Base-by-base conservation (phyloP, 2,888 invertebrate species). In the Lasioglossum villosulum region DNA sequence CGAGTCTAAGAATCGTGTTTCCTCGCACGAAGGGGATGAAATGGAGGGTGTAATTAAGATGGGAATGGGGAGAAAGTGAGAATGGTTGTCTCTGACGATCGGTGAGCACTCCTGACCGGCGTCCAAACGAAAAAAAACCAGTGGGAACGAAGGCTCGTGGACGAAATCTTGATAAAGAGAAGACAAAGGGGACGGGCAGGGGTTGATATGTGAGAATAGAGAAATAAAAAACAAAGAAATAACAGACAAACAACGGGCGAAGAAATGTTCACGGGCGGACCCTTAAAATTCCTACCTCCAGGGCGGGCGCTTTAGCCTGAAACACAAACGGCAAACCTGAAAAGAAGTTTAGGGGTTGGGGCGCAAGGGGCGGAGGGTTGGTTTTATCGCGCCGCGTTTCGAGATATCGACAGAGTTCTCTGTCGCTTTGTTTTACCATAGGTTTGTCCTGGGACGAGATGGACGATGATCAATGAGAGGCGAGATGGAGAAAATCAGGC, bases 251-350 rank as follows among this genome's bases (percentile, higher is more conserved):
- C 84, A 84, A 89, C 83, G 86, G 76, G 84, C 88, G 84, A 91
- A 89, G 90, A 89, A 87, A 89, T 37, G 83, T 88, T 91, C 90
- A 87, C 88, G 91, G 93, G 92, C 91, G 91, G 91, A 93, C 87
- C 92, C 91, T 92, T 93, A 92, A 84, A 84, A 93, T 92, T 94
- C 94, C 93, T 94, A 94, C 94, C 94, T 94, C 94, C 93, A 94
- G 93, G 92, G 93, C 93, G 93, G 94, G 94, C 88, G 94, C 90
- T 94, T 94, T 94, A 92, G 94, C 93, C 94, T 94, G 94, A 94
- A 94, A 94, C 94, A 94, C 94, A 94, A 94, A 94, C 92, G 93
- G 93, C 92, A 94, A 92, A 93, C 91, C 93, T 94, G 94, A 94
- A 93, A 93, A 92, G 92, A 89, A 90, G 91, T 87, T 86, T 81